Conservation (phyloP, 2,113 vertebrate species). For the Fukomys damarensis region DNA sequence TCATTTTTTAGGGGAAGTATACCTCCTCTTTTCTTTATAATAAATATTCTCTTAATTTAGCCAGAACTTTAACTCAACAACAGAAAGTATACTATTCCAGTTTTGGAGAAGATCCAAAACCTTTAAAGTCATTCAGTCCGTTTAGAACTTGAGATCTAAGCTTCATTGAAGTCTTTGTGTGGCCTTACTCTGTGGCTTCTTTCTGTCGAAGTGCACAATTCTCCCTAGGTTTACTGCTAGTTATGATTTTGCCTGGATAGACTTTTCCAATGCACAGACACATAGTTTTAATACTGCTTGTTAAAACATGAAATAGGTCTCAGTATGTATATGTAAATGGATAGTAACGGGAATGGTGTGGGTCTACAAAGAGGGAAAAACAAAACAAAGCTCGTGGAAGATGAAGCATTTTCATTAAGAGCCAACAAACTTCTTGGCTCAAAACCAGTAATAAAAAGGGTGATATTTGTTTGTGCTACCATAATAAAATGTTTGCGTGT, state of each 20-base stretch:
- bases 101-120: conserved; percentile 29
- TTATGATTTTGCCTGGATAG: conserved; percentile 42
- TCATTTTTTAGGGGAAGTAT: background rate
- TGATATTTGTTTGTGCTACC: conserved; percentile 74
- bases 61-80: background rate
- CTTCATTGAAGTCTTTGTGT: conserved; percentile 5
- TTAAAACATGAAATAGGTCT: conserved; percentile 77
- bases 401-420: conserved; percentile 81
- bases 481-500: conserved; percentile 78
- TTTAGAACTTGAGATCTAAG: conserved; percentile 63
- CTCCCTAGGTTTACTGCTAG: conserved; percentile 47
- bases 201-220: background rate
- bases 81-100: conserved; percentile 43
- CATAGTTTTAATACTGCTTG: conserved; percentile 65
- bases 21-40: background rate
- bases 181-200: conserved; percentile 25
- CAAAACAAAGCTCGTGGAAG: conserved; percentile 69
- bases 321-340: conserved; percentile 80
- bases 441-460: conserved; percentile 77
- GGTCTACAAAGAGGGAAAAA: conserved; percentile 73
- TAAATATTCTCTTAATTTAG: conserved; percentile 52
- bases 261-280: conserved; percentile 54
- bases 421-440: conserved; percentile 76
- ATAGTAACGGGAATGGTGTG: conserved; percentile 75
- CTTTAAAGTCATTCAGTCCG: conserved; percentile 46